These are phyloP conservation scores for Poecilia latipinna DNA, from an alignment of 2,113 vertebrate genomes.

Conservation along the genomic window DNA sequence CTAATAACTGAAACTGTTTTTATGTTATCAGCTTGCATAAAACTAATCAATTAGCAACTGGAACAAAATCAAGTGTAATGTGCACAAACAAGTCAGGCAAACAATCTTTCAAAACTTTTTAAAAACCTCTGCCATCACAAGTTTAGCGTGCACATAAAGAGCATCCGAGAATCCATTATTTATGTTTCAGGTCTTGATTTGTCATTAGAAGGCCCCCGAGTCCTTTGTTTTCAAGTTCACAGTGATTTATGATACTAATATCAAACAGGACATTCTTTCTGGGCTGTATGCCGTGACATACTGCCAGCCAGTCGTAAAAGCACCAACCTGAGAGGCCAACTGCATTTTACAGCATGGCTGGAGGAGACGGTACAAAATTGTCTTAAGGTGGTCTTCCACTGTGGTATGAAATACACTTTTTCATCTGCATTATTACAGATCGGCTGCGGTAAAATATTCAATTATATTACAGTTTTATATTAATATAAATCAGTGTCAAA, in stretches of 20 bases:
- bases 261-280: slow-evolving; percentile 67
- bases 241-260: slow-evolving; percentile 78
- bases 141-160: neutral
- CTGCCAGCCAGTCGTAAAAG: slow-evolving; percentile 71
- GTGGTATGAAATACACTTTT: slow-evolving; percentile 46
- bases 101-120: slow-evolving; percentile 12
- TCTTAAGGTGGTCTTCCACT: slow-evolving; percentile 51
- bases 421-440: slow-evolving; percentile 30
- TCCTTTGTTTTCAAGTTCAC: slow-evolving; percentile 65
- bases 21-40: slow-evolving; percentile 13
- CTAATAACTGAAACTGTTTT: slow-evolving; percentile 53
- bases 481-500: neutral
- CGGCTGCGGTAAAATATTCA: neutral
- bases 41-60: slow-evolving; percentile 48
- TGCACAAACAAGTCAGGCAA: slow-evolving; percentile 25
- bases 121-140: neutral
- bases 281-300: slow-evolving; percentile 39
- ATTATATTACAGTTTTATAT: neutral
- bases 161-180: slow-evolving; percentile 22
- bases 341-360: slow-evolving; percentile 63
- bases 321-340: slow-evolving; percentile 61
- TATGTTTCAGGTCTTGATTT: slow-evolving; percentile 68
- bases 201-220: slow-evolving; percentile 46
- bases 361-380: slow-evolving; percentile 63
- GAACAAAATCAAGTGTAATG: slow-evolving; percentile 23